Base-by-base conservation (phyloP, 2,888 invertebrate genomes). In the Caenorhabditis plicata region DNA sequence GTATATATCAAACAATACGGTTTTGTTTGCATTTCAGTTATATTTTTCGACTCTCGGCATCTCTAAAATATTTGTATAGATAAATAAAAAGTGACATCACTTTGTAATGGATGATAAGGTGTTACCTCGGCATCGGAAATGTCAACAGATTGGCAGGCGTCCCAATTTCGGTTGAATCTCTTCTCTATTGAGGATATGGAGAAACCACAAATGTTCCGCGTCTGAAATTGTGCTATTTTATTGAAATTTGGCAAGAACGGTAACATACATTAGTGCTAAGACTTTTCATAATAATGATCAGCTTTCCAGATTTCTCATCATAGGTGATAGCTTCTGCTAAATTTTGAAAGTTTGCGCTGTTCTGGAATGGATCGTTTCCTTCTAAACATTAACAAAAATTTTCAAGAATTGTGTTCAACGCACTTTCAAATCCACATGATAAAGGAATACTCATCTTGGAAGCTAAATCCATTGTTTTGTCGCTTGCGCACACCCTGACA, bases 101-200 rank as follows among this genome's bases (percentile, higher is more conserved):
- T n/a, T n/a, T n/a, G n/a, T n/a, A n/a, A n/a, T n/a, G n/a, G n/a
- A n/a, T n/a, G n/a, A n/a, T n/a, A n/a, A n/a, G n/a, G 15, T 22
- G 40, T 52, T 2, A 27, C 48, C 3, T n/a, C 31, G 11, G 23
- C 51, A 1, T 64, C 57, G 1, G 40, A 38, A 26, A 54, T 47
- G 2, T 43, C 32, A 9, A 43, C 38, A 17, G 58, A 42, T 42
- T 68, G 68, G 22, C 68, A 68, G 4, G 38, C 41, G 2, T 50
- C 42, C 68, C 68, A 68, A 4, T 48, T 39, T n/a, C 32, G 42
- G 8, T 25, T 51, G 23, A 68, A 50, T 8, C 55, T 31, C 29
- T 55, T 52, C 8, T 62, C 47, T 15, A 68, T 41, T 13, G 36
- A 29, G 0, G 52, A 35, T 22, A 68, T 25, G 26, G 64, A 58